A percentile compares a stretch with the other conserved stretches of the same genome.
Evolutionary conservation across 2,113 vertebrate species (phyloP).

Genomic region (Tragelaphus imberbis): DNA sequence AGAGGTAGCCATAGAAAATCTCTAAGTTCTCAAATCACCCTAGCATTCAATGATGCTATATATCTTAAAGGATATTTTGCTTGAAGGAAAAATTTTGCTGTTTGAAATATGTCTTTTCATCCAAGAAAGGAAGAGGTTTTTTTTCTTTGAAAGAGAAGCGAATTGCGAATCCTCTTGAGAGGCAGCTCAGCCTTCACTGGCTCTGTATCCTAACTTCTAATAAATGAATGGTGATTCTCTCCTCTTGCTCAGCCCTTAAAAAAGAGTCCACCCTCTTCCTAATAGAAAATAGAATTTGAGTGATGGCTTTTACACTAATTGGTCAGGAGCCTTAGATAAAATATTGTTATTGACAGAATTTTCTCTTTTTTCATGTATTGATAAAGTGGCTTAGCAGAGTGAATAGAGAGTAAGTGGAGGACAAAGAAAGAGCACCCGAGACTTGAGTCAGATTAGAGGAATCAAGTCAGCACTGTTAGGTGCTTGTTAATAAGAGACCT

Average conservation of each 20-base stretch:
- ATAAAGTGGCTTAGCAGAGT: slow-evolving; percentile 51
- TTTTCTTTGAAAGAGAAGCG: not conserved
- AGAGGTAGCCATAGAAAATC: not conserved
- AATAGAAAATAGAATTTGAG: slow-evolving; percentile 57
- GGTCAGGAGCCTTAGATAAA: slow-evolving; percentile 60
- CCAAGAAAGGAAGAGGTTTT: slow-evolving; percentile 18
- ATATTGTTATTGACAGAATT: slow-evolving; percentile 66
- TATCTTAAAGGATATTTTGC: not conserved
- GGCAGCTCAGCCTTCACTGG: slow-evolving; percentile 22
- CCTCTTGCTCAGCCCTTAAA: not conserved
- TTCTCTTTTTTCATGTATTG: slow-evolving; percentile 25
- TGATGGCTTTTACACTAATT: slow-evolving; percentile 63
- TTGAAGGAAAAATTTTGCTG: not conserved
- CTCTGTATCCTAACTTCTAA: not conserved
- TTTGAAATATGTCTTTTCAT: slow-evolving; percentile 43
- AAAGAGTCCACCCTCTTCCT: slow-evolving; percentile 24
- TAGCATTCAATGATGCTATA: not conserved
- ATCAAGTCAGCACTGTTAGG: slow-evolving; percentile 43
- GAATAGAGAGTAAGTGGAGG: not conserved
- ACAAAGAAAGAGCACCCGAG: slow-evolving; percentile 23
- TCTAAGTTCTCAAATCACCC: not conserved
- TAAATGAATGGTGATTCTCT: slow-evolving; percentile 42
- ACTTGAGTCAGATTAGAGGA: not conserved
- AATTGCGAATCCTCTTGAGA: slow-evolving; percentile 41
- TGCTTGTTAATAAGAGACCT: slow-evolving; percentile 57